Conservation (phyloP, 2,113 vertebrate species). For the Gnathonemus echidnorhynchus region DNA sequence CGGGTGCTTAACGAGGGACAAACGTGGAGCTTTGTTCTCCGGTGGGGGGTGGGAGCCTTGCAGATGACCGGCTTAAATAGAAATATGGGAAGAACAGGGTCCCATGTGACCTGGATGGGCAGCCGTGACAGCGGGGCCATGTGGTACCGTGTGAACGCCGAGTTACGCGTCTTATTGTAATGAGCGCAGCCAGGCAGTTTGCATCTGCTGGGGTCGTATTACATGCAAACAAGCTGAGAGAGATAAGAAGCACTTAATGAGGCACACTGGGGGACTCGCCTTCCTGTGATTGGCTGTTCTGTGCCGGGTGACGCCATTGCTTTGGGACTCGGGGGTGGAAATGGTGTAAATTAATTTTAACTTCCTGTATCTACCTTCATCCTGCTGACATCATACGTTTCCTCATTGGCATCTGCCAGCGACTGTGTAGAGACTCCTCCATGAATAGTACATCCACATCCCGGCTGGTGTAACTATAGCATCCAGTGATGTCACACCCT, state of each 20-base stretch:
- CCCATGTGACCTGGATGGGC: neutral
- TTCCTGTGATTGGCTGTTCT: neutral
- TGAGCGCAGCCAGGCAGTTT: slow-evolving; percentile 22
- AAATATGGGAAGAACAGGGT: neutral
- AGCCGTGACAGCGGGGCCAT: neutral
- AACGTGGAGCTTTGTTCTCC: neutral
- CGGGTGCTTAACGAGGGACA: neutral
- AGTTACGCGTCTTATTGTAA: slow-evolving; percentile 7
- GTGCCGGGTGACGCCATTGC: neutral
- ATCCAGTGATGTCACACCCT: slow-evolving; percentile 1
- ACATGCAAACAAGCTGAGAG: slow-evolving; percentile 28
- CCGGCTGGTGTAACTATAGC: neutral
- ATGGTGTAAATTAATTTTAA: slow-evolving; percentile 29
- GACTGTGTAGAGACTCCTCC: neutral
- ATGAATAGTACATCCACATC: neutral
- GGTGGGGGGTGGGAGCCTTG: neutral
- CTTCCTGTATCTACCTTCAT: neutral
- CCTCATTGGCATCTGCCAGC: neutral
- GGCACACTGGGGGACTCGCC: neutral
- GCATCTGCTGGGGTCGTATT: neutral
- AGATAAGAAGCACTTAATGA: neutral
- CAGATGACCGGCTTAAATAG: neutral
- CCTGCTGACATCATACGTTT: neutral
- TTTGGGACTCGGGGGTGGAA: neutral
- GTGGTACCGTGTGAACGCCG: neutral